phyloP scores from a whole-genome alignment of 2,888 invertebrate species.

The Synanthedon vespiformis region DNA sequence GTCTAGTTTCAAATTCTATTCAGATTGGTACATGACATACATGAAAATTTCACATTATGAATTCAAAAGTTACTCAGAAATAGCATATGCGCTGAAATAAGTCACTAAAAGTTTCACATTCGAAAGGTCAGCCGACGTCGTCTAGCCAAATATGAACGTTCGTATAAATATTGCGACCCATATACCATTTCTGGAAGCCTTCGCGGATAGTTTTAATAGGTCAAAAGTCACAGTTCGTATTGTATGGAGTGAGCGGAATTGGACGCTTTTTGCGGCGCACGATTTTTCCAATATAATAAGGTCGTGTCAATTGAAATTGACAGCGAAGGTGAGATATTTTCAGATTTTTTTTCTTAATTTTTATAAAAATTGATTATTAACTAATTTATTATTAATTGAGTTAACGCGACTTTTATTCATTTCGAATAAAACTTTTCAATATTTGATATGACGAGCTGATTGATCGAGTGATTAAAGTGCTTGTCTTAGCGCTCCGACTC shows the following conservation, averaged over 20 bases:
- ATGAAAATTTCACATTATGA: background rate
- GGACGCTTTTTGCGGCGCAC: constrained; percentile 3
- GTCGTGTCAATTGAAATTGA: background rate
- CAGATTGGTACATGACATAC: no score
- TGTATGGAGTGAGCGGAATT: constrained; percentile 9
- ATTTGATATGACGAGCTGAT: no score
- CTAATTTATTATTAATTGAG: no score
- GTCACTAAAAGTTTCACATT: background rate
- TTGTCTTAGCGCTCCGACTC: no score
- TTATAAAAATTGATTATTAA: no score
- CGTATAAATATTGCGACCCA: background rate
- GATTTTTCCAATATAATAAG: no score
- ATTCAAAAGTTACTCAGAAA: background rate
- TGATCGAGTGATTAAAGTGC: no score
- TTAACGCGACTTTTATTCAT: no score
- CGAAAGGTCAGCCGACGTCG: constrained; percentile 3
- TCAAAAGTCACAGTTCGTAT: constrained; percentile 28
- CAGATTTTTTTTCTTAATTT: no score
- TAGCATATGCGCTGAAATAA: constrained; percentile 6
- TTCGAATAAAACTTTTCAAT: no score
- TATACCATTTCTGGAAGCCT: constrained; percentile 4
- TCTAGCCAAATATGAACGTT: constrained; percentile 2
- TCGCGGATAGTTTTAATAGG: constrained; percentile 18
- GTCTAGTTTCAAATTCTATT: no score
- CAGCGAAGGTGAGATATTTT: background rate